Base-by-base conservation (phyloP, 2,797 vertebrate genomes). In the Chaetodon trifasciatus region DNA sequence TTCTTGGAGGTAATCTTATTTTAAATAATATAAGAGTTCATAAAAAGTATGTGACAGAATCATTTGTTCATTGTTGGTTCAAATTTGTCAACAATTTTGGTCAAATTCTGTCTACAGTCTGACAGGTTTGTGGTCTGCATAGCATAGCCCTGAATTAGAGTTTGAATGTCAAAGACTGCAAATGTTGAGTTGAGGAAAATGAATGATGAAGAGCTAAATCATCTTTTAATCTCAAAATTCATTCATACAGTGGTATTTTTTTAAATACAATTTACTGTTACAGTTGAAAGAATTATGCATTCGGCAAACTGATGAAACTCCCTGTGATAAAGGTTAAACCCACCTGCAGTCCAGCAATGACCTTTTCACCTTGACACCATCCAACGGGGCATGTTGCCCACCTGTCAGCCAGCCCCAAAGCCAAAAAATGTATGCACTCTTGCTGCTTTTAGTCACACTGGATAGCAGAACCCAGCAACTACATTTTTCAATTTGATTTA, bases 341-440 rank as follows among this genome's bases (percentile, higher is more conserved):
- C 39, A 17, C 60, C 44, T 67, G 63, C 15, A 24, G 44, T 73
- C 17, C 2, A 66, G 39, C 24, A 10, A 1, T 67, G 47, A 78
- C 74, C 74, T 86, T 82, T 82, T 56, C 42, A 65, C 23, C 44
- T 19, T 16, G 75, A 32, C 56, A 16, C 56, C n/a, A 40, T 46
- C 46, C n/a, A 70, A 4, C 47, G 56, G n/a, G 23, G 47, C 46
- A 9, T 46, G 44, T 46, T 62, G 9, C 44, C 69, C 50, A 32
- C 10, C 75, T 67, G 64, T 77, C 39, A 57, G 61, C 58, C 12
- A 8, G 0, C 24, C 17, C 19, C n/a, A 0, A 9, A 24, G 47
- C 24, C 65, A 11, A 64, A 12, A 32, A 58, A 16, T 6, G 11
- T 2, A 24, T 24, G 6, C 44, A 44, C 17, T 46, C 24, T 12